Conservation (phyloP, 2,888 invertebrate genomes). For the Caenorhabditis virilis region DNA sequence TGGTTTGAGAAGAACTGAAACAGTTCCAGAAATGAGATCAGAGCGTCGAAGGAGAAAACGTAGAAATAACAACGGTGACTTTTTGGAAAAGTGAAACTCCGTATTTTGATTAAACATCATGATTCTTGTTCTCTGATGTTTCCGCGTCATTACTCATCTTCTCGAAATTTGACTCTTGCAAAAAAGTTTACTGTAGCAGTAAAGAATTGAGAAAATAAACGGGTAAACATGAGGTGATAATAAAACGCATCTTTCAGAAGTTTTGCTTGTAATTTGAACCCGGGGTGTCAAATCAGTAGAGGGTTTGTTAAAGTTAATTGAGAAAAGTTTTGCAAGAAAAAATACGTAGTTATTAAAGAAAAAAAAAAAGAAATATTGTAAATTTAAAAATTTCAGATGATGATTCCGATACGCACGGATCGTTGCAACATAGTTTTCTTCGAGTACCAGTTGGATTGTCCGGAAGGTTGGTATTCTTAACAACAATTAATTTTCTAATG, state of each 20-base stretch:
- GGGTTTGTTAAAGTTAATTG: too few species aligned
- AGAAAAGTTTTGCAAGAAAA: too few species aligned
- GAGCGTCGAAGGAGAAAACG: not conserved
- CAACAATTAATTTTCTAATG: not conserved
- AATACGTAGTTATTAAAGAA: too few species aligned
- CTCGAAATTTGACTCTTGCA: not conserved
- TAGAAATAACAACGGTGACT: not conserved
- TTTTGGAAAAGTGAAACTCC: too few species aligned
- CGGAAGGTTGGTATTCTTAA: constrained; percentile 5
- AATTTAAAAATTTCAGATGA: constrained; percentile 50
- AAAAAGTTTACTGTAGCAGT: too few species aligned
- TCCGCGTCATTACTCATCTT: not conserved
- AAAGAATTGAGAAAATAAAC: too few species aligned
- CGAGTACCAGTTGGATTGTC: constrained; percentile 46
- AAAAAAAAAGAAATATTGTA: too few species aligned
- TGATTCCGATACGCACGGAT: constrained; percentile 39
- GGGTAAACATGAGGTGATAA: too few species aligned
- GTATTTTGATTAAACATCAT: not conserved
- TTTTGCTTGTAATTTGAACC: too few species aligned
- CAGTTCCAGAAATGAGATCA: constrained; percentile 35
- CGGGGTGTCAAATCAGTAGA: too few species aligned
- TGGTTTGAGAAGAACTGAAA: constrained; percentile 40
- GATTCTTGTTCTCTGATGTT: not conserved
- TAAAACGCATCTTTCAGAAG: too few species aligned
- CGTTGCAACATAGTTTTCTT: constrained; percentile 44